Base-by-base conservation (phyloP, 1,140 invertebrate genomes). In the Nymphalis io region DNA sequence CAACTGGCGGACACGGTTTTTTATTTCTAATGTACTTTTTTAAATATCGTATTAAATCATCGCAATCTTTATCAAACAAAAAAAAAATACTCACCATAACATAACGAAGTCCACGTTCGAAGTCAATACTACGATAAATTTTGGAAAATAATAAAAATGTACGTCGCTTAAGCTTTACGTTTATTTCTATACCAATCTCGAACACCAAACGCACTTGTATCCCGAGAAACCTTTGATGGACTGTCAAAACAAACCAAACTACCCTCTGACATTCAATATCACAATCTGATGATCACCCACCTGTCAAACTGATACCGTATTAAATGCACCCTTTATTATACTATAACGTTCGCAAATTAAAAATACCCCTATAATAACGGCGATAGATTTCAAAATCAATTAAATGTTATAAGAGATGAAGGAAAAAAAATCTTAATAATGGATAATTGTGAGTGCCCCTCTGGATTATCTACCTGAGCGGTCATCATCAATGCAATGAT, bases 391-490 rank as follows among this genome's bases (percentile, higher is more conserved):
- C 13, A 62, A 58, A 62, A 62, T 63, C 59, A 27, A 40, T 21
- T 16, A 16, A 33, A 33, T 33, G 20, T 44, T 38, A 16, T 15
- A 21, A 46, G 11, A 3, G 40, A 15, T 20, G 18, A 12, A 67
- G n/a, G n/a, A 64, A 62, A 79, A 80, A 81, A 81, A 59, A 46
- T 77, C 77, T 75, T 84, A 87, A 86, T 81, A 80, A 70, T 62
- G 75, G 78, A 84, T 88, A 88, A 88, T 88, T 85, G 82, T 78
- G n/a, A 11, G 60, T 68, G 79, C 82, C 85, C 83, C 79, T 73
- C 68, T 63, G 79, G 84, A 90, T 90, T 85, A 90, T 86, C 79
- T 83, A 90, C 86, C 86, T 90, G 88, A 84, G 68, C 73, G 85
- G 68, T 80, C 73, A 75, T 72, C 60, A 71, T 79, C 68, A 86